These are phyloP conservation scores for Diplogasteroides magnus DNA, from an alignment of 1,140 invertebrate genomes.

Conservation along the genomic window DNA sequence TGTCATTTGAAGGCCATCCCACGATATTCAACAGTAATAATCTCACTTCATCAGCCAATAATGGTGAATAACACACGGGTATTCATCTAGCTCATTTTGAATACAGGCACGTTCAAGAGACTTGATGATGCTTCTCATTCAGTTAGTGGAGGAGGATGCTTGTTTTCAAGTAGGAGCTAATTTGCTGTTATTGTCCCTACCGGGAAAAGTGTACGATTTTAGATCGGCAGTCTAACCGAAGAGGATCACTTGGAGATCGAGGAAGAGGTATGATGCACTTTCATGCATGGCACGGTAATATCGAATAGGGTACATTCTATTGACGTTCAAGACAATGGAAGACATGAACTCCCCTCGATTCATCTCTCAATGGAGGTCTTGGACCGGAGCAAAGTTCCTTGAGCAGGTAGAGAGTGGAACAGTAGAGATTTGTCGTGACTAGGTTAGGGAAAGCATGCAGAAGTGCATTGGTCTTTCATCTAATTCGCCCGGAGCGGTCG, in stretches of 20 bases:
- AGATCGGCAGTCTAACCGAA: too few species aligned
- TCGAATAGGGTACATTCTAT: constrained; percentile 16
- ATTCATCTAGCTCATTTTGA: too few species aligned
- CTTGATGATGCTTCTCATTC: neutral
- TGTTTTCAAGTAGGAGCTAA: neutral
- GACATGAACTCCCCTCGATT: constrained; percentile 16
- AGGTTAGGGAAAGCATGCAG: neutral
- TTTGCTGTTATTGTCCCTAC: neutral
- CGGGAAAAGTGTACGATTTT: neutral
- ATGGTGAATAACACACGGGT: too few species aligned
- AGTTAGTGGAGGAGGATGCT: neutral
- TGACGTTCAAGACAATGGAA: constrained; percentile 27
- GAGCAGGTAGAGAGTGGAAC: neutral
- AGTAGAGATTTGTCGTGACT: neutral
- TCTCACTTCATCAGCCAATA: neutral
- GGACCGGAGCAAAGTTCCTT: constrained; percentile 18
- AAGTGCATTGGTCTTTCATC: neutral
- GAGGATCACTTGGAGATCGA: neutral
- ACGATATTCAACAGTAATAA: neutral
- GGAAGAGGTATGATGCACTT: neutral
- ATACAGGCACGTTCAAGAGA: too few species aligned
- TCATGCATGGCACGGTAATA: neutral
- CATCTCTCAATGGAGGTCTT: constrained; percentile 19
- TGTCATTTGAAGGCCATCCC: neutral
- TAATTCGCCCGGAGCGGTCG: neutral